Percentiles rank a stretch among this genome's conserved stretches.
These are phyloP conservation scores for Drosophila fungiperda DNA, from an alignment of 2,888 invertebrate species.

Conservation along the genomic window DNA sequence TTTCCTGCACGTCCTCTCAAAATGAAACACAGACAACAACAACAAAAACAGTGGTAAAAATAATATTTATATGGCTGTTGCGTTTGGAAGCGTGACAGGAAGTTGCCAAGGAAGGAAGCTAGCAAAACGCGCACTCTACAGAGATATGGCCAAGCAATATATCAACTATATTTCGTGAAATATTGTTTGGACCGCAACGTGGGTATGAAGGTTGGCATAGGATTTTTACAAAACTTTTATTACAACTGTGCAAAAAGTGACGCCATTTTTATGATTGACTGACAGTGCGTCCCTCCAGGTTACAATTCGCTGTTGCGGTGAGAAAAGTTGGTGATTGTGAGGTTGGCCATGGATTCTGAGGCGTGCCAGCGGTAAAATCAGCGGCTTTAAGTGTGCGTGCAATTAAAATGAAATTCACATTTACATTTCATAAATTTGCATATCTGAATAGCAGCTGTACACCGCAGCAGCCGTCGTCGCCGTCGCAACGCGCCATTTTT, in stretches of 20 bases:
- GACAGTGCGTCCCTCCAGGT: constrained; percentile 40
- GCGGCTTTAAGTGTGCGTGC: constrained; percentile 49
- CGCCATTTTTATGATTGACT: constrained; percentile 67
- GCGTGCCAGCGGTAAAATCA: constrained; percentile 16
- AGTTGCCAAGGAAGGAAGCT: constrained; percentile 74
- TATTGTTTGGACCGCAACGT: constrained; percentile 50
- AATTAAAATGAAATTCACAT: constrained; percentile 76
- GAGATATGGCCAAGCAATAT: constrained; percentile 50
- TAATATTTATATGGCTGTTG: constrained; percentile 72
- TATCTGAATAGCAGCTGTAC: constrained; percentile 37
- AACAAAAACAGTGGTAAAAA: constrained; percentile 33
- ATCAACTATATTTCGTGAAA: constrained; percentile 63
- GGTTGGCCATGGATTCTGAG: constrained; percentile 13
- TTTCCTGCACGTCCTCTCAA: constrained; percentile 74
- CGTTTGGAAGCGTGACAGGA: constrained; percentile 75
- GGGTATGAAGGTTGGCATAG: neutral
- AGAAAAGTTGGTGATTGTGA: neutral
- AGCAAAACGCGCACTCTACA: constrained; percentile 52
- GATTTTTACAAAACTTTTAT: constrained; percentile 46
- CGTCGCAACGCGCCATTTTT: constrained; percentile 43
- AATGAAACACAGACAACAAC: constrained; percentile 55
- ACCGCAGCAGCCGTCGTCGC: constrained; percentile 28
- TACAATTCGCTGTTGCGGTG: constrained; percentile 11
- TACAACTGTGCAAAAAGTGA: constrained; percentile 62
- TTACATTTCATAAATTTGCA: constrained; percentile 45